A percentile compares a stretch with the other conserved stretches of the same genome.
phyloP scores from a whole-genome alignment of 2,888 invertebrate genomes.

The Cordilura impudica region DNA sequence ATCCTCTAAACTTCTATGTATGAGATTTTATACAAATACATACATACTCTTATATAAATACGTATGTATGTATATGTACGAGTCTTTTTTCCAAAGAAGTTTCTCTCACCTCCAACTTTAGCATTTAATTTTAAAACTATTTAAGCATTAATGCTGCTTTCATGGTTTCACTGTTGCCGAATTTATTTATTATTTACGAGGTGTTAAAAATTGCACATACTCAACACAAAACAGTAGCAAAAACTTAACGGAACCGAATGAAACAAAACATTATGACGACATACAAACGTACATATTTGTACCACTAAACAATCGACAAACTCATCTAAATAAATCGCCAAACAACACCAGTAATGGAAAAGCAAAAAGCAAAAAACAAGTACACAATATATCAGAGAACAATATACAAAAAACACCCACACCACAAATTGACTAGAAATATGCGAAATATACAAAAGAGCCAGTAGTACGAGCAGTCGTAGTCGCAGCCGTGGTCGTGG shows the following conservation, averaged over 20 bases:
- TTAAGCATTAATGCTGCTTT: conserved; percentile 19
- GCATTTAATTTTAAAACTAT: conserved; percentile 19
- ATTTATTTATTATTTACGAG: conserved; percentile 53
- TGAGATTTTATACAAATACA: no score
- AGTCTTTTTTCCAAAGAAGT: no score
- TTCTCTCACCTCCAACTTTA: conserved; percentile 1
- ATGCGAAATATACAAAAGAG: neutral
- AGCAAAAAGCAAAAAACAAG: neutral
- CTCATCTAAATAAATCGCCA: neutral
- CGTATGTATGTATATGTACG: no score
- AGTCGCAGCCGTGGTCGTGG: no score
- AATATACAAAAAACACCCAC: neutral
- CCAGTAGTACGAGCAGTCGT: neutral
- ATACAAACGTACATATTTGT: no score
- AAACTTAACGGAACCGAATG: conserved; percentile 1
- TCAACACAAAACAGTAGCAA: neutral
- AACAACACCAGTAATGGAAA: neutral
- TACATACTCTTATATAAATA: no score
- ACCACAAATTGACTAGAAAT: neutral
- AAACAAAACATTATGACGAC: no score
- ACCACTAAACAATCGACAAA: neutral
- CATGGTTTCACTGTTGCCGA: conserved; percentile 7
- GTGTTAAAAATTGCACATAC: conserved; percentile 36
- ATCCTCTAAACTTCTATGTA: no score
- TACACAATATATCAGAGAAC: neutral